Evolutionary conservation across 2,113 vertebrate genomes (phyloP).

Genomic region (Tetraodon nigroviridis): DNA sequence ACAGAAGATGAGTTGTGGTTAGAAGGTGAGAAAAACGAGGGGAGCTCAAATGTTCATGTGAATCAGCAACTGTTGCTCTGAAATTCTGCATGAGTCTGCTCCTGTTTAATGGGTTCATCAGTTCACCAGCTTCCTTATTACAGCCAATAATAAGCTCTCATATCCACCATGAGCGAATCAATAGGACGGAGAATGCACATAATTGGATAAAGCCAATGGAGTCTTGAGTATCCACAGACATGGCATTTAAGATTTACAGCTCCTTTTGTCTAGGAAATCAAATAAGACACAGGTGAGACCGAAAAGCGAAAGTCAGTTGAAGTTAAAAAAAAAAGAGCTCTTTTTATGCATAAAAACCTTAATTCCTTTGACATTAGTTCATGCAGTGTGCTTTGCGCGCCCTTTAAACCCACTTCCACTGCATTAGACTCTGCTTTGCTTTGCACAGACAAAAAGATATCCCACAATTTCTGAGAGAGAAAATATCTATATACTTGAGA

Average conservation of each 20-base stretch:
- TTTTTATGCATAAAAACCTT: too few relatives aligned
- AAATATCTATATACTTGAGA: conserved; percentile 4
- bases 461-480: conserved; percentile 13
- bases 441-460: neutral
- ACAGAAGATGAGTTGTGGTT: neutral
- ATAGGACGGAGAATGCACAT: conserved; percentile 35
- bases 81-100: conserved; percentile 42
- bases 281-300: too few relatives aligned
- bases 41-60: neutral
- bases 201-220: conserved; percentile 42
- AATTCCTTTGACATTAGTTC: too few relatives aligned
- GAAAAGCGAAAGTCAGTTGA: too few relatives aligned
- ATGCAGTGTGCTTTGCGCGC: too few relatives aligned
- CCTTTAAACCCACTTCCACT: too few relatives aligned
- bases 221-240: conserved; percentile 8
- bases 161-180: conserved; percentile 46
- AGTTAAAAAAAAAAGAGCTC: too few relatives aligned
- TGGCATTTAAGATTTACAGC: conserved; percentile 11
- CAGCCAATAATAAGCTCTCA: conserved; percentile 54
- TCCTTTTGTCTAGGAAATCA: neutral
- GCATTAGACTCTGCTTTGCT: too few relatives aligned
- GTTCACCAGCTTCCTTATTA: conserved; percentile 44
- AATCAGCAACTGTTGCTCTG: conserved; percentile 19
- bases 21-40: neutral
- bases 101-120: conserved; percentile 55